Evolutionary conservation across 2,888 invertebrate genomes (phyloP), one percentile per base, ranked within the genome.

Genomic region (Thereva unica): DNA sequence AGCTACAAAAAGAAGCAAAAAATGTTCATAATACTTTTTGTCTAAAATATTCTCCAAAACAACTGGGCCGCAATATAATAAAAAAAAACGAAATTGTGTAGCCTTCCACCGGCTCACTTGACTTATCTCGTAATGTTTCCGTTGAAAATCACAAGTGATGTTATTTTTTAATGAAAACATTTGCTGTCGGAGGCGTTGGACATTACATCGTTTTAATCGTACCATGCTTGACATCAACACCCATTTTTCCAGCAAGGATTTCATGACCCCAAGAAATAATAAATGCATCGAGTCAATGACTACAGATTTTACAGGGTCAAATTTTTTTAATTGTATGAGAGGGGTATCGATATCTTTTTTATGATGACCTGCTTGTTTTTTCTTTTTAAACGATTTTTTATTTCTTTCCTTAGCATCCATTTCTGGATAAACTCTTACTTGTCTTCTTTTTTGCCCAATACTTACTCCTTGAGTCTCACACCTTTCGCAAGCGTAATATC

Each of bases 11-110:
- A 45, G 9, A 4, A 7, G 45, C 45, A 45, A 4, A 45, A 45
- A 45, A 45, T 45, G 45, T 7, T 45, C 10, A 52, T 52, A 52
- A 12, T 34, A 34, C n/a, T 8, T 34, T 10, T 3, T 7, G 35
- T 52, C 35, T 34, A 52, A 37, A 52, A 52, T 52, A 52, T 52
- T 10, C 37, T 52, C 37, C 35, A 52, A 52, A 34, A 34, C 52
- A 37, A 52, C 37, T 34, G 52, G 52, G 8, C 52, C 52, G 37
- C 52, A 52, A 35, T 52, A 52, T 7, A 34, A 34, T 9, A 52
- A 9, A 52, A 52, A 23, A 12, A 52, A 52, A 10, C 52, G 52
- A 10, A 4, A 52, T 34, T 52, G 52, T 9, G 52, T 52, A 12
- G 35, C 52, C 10, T 52, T 37, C 45, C 45, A 45, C n/a, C 10